Conservation (phyloP, 2,797 vertebrate genomes). For the Gymnocypris eckloni region DNA sequence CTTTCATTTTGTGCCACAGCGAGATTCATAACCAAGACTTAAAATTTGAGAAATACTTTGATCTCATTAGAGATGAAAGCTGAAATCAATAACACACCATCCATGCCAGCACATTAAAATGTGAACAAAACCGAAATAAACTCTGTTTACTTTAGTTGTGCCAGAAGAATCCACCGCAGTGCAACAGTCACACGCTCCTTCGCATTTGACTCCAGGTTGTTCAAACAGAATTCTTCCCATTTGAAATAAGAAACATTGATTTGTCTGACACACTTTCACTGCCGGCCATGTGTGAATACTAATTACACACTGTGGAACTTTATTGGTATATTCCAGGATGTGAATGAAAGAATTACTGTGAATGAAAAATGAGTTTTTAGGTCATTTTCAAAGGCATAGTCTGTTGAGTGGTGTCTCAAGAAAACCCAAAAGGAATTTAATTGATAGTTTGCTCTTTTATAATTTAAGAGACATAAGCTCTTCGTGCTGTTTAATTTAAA, state of each 20-base stretch:
- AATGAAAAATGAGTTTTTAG: not conserved
- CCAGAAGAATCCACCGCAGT: slow-evolving; percentile 3
- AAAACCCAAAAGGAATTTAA: not conserved
- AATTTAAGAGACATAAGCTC: slow-evolving; percentile 1
- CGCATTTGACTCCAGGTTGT: slow-evolving; percentile 28
- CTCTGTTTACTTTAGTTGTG: slow-evolving; percentile 8
- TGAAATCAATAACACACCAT: not conserved
- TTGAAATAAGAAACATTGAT: slow-evolving; percentile 47
- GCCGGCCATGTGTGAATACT: slow-evolving; percentile 32
- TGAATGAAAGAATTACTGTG: slow-evolving; percentile 8
- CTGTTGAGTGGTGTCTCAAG: not conserved
- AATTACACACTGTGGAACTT: slow-evolving; percentile 24
- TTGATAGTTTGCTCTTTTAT: not conserved
- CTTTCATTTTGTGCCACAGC: slow-evolving; percentile 21
- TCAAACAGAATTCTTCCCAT: slow-evolving; percentile 42
- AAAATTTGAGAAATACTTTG: slow-evolving; percentile 12
- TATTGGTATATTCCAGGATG: slow-evolving; percentile 20
- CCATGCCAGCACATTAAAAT: not conserved
- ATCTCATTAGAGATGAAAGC: slow-evolving; percentile 8
- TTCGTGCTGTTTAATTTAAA: not conserved
- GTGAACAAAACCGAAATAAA: not conserved
- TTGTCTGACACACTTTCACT: slow-evolving; percentile 29
- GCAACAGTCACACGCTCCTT: slow-evolving; percentile 21
- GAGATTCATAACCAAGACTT: slow-evolving; percentile 9
- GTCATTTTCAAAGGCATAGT: slow-evolving; percentile 6